Percentiles rank a stretch among this genome's conserved stretches.
phyloP scores from a whole-genome alignment of 2,797 vertebrate genomes.

The Rhinophrynus dorsalis region DNA sequence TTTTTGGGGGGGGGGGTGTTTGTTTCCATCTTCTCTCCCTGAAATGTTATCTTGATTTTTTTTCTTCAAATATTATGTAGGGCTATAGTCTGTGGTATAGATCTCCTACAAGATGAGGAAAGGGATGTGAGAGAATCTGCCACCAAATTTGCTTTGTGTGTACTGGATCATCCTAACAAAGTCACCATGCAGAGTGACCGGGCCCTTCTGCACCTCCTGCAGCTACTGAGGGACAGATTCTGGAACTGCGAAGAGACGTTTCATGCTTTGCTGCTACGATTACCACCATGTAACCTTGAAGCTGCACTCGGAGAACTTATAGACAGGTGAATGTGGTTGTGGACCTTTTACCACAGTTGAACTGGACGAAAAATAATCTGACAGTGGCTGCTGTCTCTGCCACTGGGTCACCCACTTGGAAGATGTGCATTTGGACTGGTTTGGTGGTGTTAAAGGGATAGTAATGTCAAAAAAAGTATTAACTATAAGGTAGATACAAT shows the following conservation, averaged over 20 bases:
- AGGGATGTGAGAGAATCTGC: conserved; percentile 72
- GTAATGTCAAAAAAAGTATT: too few relatives aligned
- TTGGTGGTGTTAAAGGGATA: too few relatives aligned
- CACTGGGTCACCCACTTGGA: too few relatives aligned
- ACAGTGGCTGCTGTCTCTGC: too few relatives aligned
- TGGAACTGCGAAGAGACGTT: conserved; percentile 66
- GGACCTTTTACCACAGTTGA: too few relatives aligned
- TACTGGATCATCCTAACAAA: conserved; percentile 44
- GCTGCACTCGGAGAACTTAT: conserved; percentile 4
- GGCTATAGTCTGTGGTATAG: conserved; percentile 59
- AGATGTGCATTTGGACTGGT: too few relatives aligned
- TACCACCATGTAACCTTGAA: conserved; percentile 70
- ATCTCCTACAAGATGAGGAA: conserved; percentile 84
- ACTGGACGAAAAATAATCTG: too few relatives aligned
- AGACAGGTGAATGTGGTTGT: conserved; percentile 4
- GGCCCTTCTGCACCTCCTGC: conserved; percentile 71
- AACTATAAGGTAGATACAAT: too few relatives aligned
- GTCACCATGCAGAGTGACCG: conserved; percentile 60
- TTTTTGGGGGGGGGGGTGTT: too few relatives aligned
- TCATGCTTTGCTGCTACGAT: conserved; percentile 68
- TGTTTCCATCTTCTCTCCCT: conserved; percentile 41
- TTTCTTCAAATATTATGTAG: background rate
- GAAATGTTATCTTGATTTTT: background rate
- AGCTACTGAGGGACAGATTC: conserved; percentile 70
- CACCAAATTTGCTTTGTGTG: conserved; percentile 69